Base-by-base conservation (phyloP, 2,888 invertebrate species). In the Rotaria socialis region DNA sequence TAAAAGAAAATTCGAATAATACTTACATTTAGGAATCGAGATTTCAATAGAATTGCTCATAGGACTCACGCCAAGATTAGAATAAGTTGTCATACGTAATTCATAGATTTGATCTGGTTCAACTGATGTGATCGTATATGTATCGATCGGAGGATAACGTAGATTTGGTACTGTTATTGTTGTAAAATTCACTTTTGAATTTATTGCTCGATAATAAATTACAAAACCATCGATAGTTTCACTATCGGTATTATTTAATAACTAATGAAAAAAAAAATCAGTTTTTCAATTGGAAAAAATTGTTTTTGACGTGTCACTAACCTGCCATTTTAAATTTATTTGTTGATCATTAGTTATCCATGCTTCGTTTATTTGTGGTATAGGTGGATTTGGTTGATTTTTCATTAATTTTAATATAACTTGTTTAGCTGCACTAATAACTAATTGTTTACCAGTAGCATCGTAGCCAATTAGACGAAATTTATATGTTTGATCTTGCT, bases 1-100 rank as follows among this genome's bases (percentile, higher is more conserved):
- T 16, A 14, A 52, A 52, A 8, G 16, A 14, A 52, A 35, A 35
- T 35, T 35, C 35, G 35, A 35, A 2, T 35, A 35, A 35, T 35
- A 52, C 52, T 52, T 52, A 52, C 52, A 52, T 16, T 16, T 14
- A 19, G 74, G 84, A 35, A 85, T 55, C 0, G 74, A 35, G 2
- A 85, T 85, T 50, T 86, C 52, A 24, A 86, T 86, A 50, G 86
- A 43, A 60, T 86, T 86, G 52, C 86, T 86, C 50, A 86, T 85
- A 50, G 85, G 52, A 52, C 86, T 75, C 55, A 85, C 43, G 43
- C 85, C 86, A 43, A 56, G 75, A 6, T 56, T 60, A 7, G 85
- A 80, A 84, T 86, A 86, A 22, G 75, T 85, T 16, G 86, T 43
- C 86, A 86, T 86, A 85, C 75, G 75, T 16, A 86, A 75, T 56